phyloP scores from a whole-genome alignment of 2,113 vertebrate species.

The Buteo buteo region DNA sequence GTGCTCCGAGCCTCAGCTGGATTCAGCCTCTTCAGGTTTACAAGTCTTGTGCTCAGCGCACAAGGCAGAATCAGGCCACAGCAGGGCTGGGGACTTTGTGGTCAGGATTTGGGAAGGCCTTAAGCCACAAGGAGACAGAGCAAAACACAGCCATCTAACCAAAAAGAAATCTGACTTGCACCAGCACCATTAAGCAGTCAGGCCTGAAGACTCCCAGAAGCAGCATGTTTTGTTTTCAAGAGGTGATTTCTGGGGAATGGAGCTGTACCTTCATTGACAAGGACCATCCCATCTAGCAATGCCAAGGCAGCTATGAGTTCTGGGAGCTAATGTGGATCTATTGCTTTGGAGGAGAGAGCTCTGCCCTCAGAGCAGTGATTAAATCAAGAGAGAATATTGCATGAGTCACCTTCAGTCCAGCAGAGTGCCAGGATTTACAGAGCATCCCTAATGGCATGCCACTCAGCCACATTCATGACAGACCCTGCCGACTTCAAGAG shows the following conservation, averaged over 20 bases:
- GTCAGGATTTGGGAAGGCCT: background rate
- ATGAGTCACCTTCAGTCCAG: background rate
- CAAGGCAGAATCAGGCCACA: background rate
- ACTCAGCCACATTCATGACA: fast-evolving
- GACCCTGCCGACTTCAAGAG: background rate
- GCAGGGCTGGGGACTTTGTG: background rate
- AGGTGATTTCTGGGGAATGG: background rate
- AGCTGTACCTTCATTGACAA: background rate
- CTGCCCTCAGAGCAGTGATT: background rate
- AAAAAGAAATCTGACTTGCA: fast-evolving
- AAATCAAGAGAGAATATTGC: background rate
- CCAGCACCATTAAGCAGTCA: background rate
- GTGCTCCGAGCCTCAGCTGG: background rate
- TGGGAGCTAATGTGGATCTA: background rate
- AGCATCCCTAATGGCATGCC: background rate
- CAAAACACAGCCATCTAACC: background rate
- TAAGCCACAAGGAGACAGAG: background rate
- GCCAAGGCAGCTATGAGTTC: background rate
- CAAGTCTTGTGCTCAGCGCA: fast-evolving
- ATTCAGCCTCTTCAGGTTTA: background rate
- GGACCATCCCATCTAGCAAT: background rate
- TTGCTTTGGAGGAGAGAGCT: background rate
- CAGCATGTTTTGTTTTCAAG: background rate
- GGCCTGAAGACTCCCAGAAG: background rate
- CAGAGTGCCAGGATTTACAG: background rate